Percentiles rank a stretch among this genome's conserved stretches.
phyloP scores from a whole-genome alignment of 2,797 vertebrate genomes.

The Phataginus tetradactyla region DNA sequence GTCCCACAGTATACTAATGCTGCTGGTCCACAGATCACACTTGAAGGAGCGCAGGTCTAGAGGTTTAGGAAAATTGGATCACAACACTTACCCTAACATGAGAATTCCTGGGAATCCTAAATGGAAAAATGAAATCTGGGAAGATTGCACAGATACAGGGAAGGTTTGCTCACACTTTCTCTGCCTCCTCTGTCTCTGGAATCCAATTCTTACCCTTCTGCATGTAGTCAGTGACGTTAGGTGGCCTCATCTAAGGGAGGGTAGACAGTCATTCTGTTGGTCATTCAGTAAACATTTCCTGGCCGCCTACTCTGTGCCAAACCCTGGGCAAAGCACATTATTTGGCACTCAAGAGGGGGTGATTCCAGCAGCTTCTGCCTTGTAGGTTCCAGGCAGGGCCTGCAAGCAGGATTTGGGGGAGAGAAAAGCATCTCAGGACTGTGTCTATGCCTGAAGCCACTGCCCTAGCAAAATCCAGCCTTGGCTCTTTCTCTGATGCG shows the following conservation, averaged over 20 bases:
- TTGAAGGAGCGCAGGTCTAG: background rate
- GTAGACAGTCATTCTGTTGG: background rate
- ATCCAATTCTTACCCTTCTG: background rate
- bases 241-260: background rate
- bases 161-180: background rate
- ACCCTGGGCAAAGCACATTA: background rate
- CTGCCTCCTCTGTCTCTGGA: background rate
- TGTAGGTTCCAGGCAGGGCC: background rate
- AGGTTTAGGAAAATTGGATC: background rate
- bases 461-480: constrained; percentile 22
- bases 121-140: background rate
- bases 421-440: background rate
- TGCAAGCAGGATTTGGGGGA: background rate
- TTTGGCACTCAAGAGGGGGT: background rate
- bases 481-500: background rate
- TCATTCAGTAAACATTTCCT: constrained; percentile 28
- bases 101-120: background rate
- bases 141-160: background rate
- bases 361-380: background rate
- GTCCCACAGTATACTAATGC: background rate
- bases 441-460: background rate
- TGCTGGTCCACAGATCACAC: background rate
- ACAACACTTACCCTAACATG: background rate
- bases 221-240: background rate
- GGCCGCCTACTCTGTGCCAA: constrained; percentile 22